These are phyloP conservation scores for Chrosomus eos DNA, from an alignment of 2,797 vertebrate species.

Conservation along the genomic window DNA sequence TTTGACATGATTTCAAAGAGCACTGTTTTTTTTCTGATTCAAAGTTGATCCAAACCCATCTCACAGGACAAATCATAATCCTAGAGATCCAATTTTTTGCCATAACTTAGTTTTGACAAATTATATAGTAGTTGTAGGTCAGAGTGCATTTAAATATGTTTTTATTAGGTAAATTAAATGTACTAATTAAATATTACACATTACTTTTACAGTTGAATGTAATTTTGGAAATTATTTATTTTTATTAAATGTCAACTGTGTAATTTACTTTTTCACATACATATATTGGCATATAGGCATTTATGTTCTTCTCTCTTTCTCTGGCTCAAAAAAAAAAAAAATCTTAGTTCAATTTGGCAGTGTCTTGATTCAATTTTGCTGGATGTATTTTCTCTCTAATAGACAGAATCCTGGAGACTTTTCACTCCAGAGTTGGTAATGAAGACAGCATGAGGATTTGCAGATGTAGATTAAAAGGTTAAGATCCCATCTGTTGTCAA, in stretches of 20 bases:
- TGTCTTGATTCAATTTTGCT: constrained; percentile 31
- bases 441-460: constrained; percentile 54
- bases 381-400: constrained; percentile 17
- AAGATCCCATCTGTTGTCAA: constrained; percentile 68
- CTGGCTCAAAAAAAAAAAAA: background rate
- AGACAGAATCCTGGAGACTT: constrained; percentile 42
- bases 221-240: background rate
- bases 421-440: constrained; percentile 46
- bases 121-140: background rate
- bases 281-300: constrained; percentile 20
- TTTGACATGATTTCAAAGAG: background rate
- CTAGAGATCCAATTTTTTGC: background rate
- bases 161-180: background rate
- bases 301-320: background rate
- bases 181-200: background rate
- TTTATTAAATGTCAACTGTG: background rate
- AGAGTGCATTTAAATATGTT: background rate
- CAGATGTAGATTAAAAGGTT: constrained; percentile 56
- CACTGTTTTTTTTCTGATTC: background rate
- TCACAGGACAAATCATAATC: background rate
- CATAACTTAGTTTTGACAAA: background rate
- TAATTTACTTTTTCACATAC: background rate
- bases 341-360: background rate
- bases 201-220: background rate
- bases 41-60: background rate